Evolutionary conservation across 1,140 invertebrate genomes (phyloP), one percentile per base, ranked within the genome.

Genomic region (Manduca sexta): DNA sequence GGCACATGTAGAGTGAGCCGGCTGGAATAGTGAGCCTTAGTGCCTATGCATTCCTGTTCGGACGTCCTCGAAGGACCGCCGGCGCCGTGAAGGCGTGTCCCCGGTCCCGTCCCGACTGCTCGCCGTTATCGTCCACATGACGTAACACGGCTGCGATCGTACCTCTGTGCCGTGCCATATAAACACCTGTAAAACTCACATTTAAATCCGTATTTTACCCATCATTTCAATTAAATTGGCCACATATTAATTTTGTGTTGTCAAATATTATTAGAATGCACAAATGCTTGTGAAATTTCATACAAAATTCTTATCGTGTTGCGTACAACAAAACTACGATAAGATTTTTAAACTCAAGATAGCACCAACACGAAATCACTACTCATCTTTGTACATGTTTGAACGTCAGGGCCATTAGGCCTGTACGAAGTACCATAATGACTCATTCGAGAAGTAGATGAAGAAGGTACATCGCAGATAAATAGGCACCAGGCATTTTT

Each of bases 81-180:
- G 72, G 73, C 74, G 77, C 81, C 73, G 64, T 59, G 66, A 71
- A 83, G 79, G 81, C 75, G 81, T 84, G 81, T 81, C 81, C 72
- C 59, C 70, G 82, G 79, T 79, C 75, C 79, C 83, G 81, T 81
- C 81, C 72, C 59, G 61, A 53, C 60, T 66, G 56, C 64, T 68
- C 44, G 64, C 55, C 65, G 69, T 75, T 79, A 81, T 77, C 71
- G 66, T 58, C 64, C 64, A 63, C 56, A 83, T 85, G 82, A 85
- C 81, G 81, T 85, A 85, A 85, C 60, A 67, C 48, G 56, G 55
- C 56, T 62, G 51, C 47, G 56, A 48, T 59, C 53, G 48, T 55
- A 57, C 40, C 47, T 26, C 17, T 41, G 18, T 14, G n/a, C 4
- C 5, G n/a, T 12, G n/a, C n/a, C 33, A 17, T 12, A 18, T 18